Conservation (phyloP, 1,140 invertebrate species). For the Globodera rostochiensis region DNA sequence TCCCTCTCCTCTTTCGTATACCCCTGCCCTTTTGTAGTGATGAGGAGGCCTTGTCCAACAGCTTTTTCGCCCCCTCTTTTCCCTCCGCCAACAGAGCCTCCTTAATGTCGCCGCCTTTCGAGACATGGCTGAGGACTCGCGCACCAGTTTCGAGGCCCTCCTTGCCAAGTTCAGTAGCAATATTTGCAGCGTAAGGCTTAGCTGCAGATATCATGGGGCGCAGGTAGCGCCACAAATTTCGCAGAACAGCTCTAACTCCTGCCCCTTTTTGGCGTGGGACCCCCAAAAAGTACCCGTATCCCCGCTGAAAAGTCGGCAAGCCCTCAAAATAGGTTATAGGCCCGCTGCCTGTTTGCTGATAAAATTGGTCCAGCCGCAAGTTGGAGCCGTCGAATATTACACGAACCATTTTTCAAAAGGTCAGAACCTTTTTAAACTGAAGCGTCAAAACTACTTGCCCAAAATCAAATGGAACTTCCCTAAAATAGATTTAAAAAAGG, state of each 20-base stretch:
- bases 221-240: constrained; percentile 13
- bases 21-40: neutral
- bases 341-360: constrained; percentile 3
- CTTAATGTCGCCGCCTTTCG: neutral
- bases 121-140: neutral
- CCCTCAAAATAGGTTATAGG: neutral
- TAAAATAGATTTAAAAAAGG: neutral
- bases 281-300: constrained; percentile 7
- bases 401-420: constrained; percentile 23
- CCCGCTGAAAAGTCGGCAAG: neutral
- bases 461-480: neutral
- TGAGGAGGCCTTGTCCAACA: neutral
- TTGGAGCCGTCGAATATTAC: constrained; percentile 30
- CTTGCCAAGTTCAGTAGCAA: neutral
- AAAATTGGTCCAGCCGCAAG: constrained; percentile 3
- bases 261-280: neutral
- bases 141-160: neutral
- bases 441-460: neutral
- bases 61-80: neutral
- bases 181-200: neutral
- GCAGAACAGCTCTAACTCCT: constrained; percentile 6
- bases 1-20: neutral
- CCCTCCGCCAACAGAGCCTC: neutral
- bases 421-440: neutral
- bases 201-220: neutral